Conservation (phyloP, 2,888 invertebrate genomes). For the Parochlus steinenii region DNA sequence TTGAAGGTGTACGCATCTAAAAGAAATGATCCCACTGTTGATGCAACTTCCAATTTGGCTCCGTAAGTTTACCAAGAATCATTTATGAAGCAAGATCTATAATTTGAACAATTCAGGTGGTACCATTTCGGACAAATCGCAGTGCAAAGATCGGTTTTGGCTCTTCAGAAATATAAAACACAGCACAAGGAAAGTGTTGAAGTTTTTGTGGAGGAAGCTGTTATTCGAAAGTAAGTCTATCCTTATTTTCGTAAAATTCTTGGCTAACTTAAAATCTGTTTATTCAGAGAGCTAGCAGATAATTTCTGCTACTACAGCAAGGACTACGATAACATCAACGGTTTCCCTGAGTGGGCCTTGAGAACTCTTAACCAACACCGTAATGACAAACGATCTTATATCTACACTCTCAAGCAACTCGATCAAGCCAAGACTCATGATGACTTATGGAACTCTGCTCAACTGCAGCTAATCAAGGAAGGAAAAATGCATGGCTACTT, state of each 20-base stretch:
- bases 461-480: constrained; percentile 57
- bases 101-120: no score
- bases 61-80: no score
- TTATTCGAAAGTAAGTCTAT: no score
- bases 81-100: no score
- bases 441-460: constrained; percentile 82
- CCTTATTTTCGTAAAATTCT: no score
- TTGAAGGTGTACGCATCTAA: constrained; percentile 49
- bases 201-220: constrained; percentile 69
- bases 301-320: constrained; percentile 82
- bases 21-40: constrained; percentile 63
- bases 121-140: constrained; percentile 86
- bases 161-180: constrained; percentile 44
- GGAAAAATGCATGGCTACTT: constrained; percentile 91
- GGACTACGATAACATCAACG: constrained; percentile 67
- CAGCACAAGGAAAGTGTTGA: constrained; percentile 53
- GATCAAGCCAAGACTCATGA: constrained; percentile 63
- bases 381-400: constrained; percentile 57
- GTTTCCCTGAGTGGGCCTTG: constrained; percentile 64
- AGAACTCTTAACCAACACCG: constrained; percentile 59
- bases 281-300: constrained; percentile 72
- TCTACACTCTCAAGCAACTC: constrained; percentile 56
- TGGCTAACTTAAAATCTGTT: no score
- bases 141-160: constrained; percentile 61
- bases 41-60: constrained; percentile 65